phyloP scores from a whole-genome alignment of 2,888 invertebrate genomes.

The Lobophora halterata region DNA sequence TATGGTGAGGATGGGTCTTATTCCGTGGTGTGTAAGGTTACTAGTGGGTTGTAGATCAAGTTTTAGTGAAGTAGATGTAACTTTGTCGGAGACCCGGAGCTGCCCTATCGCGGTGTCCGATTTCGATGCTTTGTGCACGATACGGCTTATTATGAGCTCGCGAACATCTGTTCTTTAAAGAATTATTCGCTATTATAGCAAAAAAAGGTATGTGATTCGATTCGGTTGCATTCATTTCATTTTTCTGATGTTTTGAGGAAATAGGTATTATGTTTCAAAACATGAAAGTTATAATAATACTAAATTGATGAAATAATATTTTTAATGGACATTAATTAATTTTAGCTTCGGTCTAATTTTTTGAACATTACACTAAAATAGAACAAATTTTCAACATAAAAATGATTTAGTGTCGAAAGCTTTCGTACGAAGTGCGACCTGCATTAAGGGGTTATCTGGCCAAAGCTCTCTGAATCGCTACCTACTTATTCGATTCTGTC shows the following conservation, averaged over 20 bases:
- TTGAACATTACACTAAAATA: too few species aligned
- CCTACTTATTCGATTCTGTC: slow-evolving; percentile 63
- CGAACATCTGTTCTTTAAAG: slow-evolving; percentile 73
- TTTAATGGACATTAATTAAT: too few species aligned
- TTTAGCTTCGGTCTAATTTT: too few species aligned
- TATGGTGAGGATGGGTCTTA: slow-evolving; percentile 29
- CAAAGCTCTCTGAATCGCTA: slow-evolving; percentile 22
- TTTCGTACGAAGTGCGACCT: slow-evolving; percentile 43
- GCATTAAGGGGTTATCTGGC: slow-evolving; percentile 72
- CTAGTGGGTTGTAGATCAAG: slow-evolving; percentile 38
- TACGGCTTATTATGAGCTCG: slow-evolving; percentile 77
- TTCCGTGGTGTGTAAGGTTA: slow-evolving; percentile 33
- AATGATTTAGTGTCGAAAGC: slow-evolving; percentile 32
- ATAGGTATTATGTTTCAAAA: slow-evolving; percentile 12
- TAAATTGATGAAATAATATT: too few species aligned
- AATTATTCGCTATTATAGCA: slow-evolving; percentile 67
- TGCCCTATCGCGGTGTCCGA: slow-evolving; percentile 79
- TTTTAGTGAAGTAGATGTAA: slow-evolving; percentile 45
- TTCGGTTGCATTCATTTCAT: slow-evolving; percentile 43
- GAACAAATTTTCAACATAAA: slow-evolving; percentile 31
- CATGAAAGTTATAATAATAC: neutral
- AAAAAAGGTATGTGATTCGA: slow-evolving; percentile 61
- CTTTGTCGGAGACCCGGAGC: slow-evolving; percentile 59
- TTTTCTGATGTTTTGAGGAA: slow-evolving; percentile 34
- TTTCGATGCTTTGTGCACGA: slow-evolving; percentile 78